These are phyloP conservation scores for Esox masquinongy DNA, from an alignment of 2,797 vertebrate genomes.

Conservation along the genomic window DNA sequence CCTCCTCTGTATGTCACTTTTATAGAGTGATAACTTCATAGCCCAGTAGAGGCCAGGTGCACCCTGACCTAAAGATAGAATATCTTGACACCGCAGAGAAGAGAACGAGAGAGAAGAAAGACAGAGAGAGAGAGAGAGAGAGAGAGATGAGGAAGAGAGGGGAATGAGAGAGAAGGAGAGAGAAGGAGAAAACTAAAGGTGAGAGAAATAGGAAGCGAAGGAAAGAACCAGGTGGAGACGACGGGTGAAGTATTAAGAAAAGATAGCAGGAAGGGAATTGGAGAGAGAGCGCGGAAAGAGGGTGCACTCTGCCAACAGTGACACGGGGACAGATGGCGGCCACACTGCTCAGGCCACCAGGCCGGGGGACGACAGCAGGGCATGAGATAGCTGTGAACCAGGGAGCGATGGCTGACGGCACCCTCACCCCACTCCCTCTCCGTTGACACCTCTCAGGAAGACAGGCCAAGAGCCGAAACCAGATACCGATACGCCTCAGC, in stretches of 20 bases:
- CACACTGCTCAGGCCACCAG: conserved; percentile 49
- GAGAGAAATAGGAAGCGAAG: conserved; percentile 14
- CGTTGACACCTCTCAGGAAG: conserved; percentile 58
- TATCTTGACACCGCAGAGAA: neutral
- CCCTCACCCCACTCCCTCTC: conserved; percentile 63
- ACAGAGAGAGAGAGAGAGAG: neutral
- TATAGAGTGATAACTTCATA: conserved; percentile 35
- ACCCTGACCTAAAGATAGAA: neutral
- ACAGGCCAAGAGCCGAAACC: neutral
- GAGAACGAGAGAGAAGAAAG: neutral
- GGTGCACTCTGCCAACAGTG: conserved; percentile 30
- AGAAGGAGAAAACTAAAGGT: conserved; percentile 23
- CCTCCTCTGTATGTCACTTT: conserved; percentile 22
- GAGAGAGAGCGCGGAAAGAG: conserved; percentile 38
- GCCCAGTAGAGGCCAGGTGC: conserved; percentile 12
- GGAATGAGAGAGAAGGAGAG: neutral
- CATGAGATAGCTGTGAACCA: conserved; percentile 70
- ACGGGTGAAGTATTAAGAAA: conserved; percentile 25
- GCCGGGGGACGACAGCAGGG: conserved; percentile 31
- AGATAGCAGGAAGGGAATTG: conserved; percentile 39
- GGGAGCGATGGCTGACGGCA: conserved; percentile 39
- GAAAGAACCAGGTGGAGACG: neutral
- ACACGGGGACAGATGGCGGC: conserved; percentile 68
- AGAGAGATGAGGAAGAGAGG: conserved; percentile 25
- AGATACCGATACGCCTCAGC: neutral